Conservation (phyloP, 2,888 invertebrate species). For the Dynastes maya region DNA sequence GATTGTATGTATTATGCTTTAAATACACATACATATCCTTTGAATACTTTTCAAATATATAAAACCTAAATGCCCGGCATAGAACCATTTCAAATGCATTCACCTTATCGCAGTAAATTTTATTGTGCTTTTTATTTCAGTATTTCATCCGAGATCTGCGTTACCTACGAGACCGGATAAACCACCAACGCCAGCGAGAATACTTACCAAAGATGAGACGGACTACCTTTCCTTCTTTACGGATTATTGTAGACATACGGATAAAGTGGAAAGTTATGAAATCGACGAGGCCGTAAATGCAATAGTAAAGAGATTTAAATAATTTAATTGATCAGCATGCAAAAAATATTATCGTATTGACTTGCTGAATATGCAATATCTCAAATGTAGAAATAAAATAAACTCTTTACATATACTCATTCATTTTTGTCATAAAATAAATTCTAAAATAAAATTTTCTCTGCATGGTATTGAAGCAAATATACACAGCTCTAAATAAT, state of each 20-base stretch:
- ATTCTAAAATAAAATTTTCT: no score
- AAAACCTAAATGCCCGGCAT: not conserved
- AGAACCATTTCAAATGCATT: not conserved
- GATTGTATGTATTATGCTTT: no score
- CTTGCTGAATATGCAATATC: not conserved
- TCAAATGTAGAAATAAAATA: constrained; percentile 5
- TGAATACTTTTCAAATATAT: no score
- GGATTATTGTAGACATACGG: constrained; percentile 58
- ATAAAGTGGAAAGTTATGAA: constrained; percentile 57
- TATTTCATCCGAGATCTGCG: constrained; percentile 55
- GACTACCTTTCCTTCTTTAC: constrained; percentile 60
- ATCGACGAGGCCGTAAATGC: constrained; percentile 53
- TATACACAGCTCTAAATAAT: no score
- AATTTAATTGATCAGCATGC: not conserved
- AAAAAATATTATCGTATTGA: not conserved
- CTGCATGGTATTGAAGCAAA: no score
- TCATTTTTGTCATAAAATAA: no score
- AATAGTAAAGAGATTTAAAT: constrained; percentile 48
- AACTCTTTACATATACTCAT: not conserved
- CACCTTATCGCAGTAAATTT: not conserved
- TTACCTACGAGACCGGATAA: constrained; percentile 51
- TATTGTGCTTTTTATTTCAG: constrained; percentile 47
- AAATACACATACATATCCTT: no score
- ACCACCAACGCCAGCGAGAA: constrained; percentile 48
- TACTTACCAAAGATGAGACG: constrained; percentile 55